Evolutionary conservation across 2,113 vertebrate genomes (phyloP).

Genomic region (Notiomystis cincta): DNA sequence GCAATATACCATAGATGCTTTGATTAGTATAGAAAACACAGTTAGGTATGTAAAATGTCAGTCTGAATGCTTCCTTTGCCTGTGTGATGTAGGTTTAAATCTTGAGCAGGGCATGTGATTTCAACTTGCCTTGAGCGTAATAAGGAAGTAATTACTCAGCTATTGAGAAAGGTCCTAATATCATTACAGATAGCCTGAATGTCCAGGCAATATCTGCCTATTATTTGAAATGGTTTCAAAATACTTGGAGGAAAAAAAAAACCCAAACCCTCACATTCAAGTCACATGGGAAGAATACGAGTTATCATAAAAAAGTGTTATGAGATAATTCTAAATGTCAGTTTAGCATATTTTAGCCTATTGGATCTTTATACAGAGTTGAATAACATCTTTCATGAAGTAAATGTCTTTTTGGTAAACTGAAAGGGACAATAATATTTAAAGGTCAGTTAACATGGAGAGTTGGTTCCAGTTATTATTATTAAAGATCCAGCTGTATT

Average conservation of each 20-base stretch:
- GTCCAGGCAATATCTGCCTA: constrained; percentile 41
- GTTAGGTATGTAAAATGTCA: constrained; percentile 46
- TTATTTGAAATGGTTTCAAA: constrained; percentile 70
- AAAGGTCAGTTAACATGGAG: constrained; percentile 73
- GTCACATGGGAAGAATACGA: constrained; percentile 65
- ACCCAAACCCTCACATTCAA: constrained; percentile 42
- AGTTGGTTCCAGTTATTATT: constrained; percentile 59
- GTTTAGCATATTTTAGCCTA: constrained; percentile 71
- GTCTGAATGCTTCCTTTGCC: constrained; percentile 1
- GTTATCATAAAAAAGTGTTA: constrained; percentile 63
- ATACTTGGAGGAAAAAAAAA: neutral
- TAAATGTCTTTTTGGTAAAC: constrained; percentile 71
- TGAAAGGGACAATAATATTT: constrained; percentile 68
- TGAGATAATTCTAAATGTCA: constrained; percentile 77
- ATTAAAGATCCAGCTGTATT: constrained; percentile 61
- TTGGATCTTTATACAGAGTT: constrained; percentile 65
- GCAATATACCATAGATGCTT: neutral
- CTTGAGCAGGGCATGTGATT: constrained; percentile 47
- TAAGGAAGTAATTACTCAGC: constrained; percentile 66
- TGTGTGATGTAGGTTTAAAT: constrained; percentile 34
- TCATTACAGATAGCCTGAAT: constrained; percentile 56
- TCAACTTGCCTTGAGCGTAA: constrained; percentile 44
- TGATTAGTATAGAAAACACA: neutral
- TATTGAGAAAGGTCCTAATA: constrained; percentile 58
- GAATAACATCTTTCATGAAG: constrained; percentile 65